These are phyloP conservation scores for Pseudanteris insignis DNA, from an alignment of 2,888 invertebrate species.

Conservation along the genomic window DNA sequence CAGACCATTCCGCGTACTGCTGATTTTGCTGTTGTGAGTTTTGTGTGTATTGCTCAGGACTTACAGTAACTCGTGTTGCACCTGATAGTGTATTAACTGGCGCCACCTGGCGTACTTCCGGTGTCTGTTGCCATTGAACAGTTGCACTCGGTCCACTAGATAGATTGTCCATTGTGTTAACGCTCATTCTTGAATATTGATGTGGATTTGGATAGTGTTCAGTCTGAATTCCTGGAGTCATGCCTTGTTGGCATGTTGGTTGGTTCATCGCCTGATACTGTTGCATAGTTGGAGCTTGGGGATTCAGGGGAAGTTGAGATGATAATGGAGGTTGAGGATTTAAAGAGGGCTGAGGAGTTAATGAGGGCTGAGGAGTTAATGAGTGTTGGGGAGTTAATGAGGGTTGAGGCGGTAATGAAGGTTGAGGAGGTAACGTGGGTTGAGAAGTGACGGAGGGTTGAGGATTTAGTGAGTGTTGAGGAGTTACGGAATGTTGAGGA, in stretches of 20 bases:
- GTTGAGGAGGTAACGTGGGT: constrained; percentile 27
- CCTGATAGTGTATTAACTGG: constrained; percentile 4
- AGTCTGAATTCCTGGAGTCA: background rate
- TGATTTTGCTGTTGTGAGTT: constrained; percentile 9
- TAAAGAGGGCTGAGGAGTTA: background rate
- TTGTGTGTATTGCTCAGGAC: constrained; percentile 14
- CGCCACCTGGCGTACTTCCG: constrained; percentile 15
- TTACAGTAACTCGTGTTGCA: constrained; percentile 17
- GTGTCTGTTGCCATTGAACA: constrained; percentile 32
- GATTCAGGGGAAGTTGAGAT: background rate
- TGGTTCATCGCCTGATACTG: constrained; percentile 1
- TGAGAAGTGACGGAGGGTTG: constrained; percentile 11
- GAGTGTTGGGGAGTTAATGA: constrained; percentile 1
- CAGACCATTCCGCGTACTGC: constrained; percentile 13
- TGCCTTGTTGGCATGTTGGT: constrained; percentile 1
- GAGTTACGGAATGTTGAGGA: background rate
- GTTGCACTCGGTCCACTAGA: constrained; percentile 24
- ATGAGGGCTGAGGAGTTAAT: constrained; percentile 1
- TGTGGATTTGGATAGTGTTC: constrained; percentile 46
- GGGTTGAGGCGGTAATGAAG: background rate
- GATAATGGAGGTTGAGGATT: constrained; percentile 1
- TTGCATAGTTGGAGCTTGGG: background rate
- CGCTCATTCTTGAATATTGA: constrained; percentile 47
- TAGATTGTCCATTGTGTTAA: constrained; percentile 36
- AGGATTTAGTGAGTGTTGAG: constrained; percentile 11